These are phyloP conservation scores for Polylopha cassiicola DNA, from an alignment of 2,888 invertebrate species.

Conservation along the genomic window DNA sequence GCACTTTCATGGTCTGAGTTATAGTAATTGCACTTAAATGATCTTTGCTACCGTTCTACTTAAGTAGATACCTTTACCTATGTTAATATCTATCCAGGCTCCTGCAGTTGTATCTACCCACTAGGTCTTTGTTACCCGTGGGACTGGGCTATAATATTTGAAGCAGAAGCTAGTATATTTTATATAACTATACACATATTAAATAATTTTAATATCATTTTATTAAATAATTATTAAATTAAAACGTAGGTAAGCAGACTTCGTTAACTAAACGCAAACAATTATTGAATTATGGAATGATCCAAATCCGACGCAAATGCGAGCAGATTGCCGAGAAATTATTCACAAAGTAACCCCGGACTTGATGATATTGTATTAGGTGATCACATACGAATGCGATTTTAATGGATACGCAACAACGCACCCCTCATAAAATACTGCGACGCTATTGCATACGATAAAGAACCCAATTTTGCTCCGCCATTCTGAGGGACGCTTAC, in stretches of 20 bases:
- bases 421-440: constrained; percentile 39
- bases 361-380: constrained; percentile 78
- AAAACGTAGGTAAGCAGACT: not conserved
- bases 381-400: constrained; percentile 77
- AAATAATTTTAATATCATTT: too few relatives aligned
- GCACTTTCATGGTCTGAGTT: too few relatives aligned
- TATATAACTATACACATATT: too few relatives aligned
- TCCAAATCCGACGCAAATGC: constrained; percentile 63
- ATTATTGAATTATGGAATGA: constrained; percentile 54
- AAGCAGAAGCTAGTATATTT: too few relatives aligned
- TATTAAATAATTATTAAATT: too few relatives aligned
- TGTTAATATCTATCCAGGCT: too few relatives aligned
- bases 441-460: constrained; percentile 36
- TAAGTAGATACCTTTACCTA: too few relatives aligned
- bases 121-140: too few relatives aligned
- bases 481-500: constrained; percentile 41
- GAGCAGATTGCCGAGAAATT: constrained; percentile 76
- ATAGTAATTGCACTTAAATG: too few relatives aligned
- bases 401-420: constrained; percentile 68
- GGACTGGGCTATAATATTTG: too few relatives aligned
- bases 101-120: too few relatives aligned
- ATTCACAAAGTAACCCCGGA: constrained; percentile 73
- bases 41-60: too few relatives aligned
- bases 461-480: constrained; percentile 43
- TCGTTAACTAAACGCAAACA: constrained; percentile 33